Base-by-base conservation (phyloP, 2,888 invertebrate species). In the Apotomis betuletana region DNA sequence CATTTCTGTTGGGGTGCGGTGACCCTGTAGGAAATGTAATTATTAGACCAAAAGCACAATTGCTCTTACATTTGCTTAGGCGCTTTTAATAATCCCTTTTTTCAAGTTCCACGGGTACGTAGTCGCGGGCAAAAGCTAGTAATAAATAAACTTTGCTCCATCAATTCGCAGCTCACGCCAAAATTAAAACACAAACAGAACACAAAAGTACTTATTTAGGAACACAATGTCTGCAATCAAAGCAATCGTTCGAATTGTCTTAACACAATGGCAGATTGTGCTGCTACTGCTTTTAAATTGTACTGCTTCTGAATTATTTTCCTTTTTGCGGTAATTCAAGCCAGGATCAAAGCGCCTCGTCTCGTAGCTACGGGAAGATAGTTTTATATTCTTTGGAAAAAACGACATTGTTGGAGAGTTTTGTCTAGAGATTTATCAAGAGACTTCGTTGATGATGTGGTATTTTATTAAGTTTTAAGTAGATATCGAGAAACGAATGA, bases 161-260 rank as follows among this genome's bases (percentile, higher is more conserved):
- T 2, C 27, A 27, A 44, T 8, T 44, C 44, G 3, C 27, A 46
- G 27, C 12, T 51, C 3, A 6, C 5, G 46, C 12, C 49, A 51
- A 8, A 12, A 15, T 5, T 10, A 27, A 15, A 46, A 12, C 10
- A 62, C 36, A 41, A 36, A 5, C 4, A 6, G 6, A 61, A 62
- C 49, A 46, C 49, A 49, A 49, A 49, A 49, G 49, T 9, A 49
- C 49, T 49, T 8, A 49, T 49, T 49, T 49, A 49, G 4, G 49
- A 49, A 49, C 49, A 49, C 49, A 49, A 49, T 49, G 3, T 10
- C 55, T 57, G 27, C 55, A 65, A 65, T 65, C 55, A 55, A 65
- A 65, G 55, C 55, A n/a, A 65, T 65, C 63, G 52, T 57, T 46
- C 27, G 27, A 57, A 57, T 65, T 65, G 55, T 57, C 46, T 44